Evolutionary conservation across 2,888 invertebrate genomes (phyloP).

Genomic region (Synanthedon myopaeformis): DNA sequence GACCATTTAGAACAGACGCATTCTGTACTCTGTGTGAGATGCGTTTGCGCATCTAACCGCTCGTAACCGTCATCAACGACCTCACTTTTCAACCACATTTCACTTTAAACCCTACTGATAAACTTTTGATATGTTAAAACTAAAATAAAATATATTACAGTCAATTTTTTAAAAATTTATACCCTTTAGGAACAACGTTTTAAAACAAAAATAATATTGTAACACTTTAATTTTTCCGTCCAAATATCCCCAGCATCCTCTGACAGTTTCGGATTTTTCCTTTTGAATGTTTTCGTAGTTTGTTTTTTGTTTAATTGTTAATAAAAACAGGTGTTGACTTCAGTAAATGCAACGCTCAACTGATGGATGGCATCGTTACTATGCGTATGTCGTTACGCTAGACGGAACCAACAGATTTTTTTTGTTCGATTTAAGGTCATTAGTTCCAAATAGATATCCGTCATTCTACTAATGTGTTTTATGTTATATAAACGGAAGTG

Average conservation of each 20-base stretch:
- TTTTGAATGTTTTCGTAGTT: background rate
- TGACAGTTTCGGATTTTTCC: no score
- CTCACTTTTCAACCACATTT: conserved; percentile 38
- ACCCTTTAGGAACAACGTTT: no score
- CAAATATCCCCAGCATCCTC: no score
- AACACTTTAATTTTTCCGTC: no score
- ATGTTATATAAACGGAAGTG: no score
- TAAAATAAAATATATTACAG: no score
- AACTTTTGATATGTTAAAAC: no score
- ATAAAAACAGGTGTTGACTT: conserved; percentile 4
- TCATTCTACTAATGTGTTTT: background rate
- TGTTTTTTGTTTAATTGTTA: background rate
- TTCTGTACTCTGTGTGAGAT: no score
- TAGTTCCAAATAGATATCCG: background rate
- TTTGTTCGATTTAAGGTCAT: background rate
- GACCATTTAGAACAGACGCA: conserved; percentile 16
- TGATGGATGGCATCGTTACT: conserved; percentile 7
- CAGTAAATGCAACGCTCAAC: conserved; percentile 5
- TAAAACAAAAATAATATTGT: no score
- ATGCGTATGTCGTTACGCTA: conserved; percentile 2
- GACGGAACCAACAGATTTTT: background rate
- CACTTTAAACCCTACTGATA: background rate
- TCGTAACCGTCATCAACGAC: conserved; percentile 19
- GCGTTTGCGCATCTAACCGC: conserved; percentile 17
- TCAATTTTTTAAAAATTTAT: no score